Evolutionary conservation across 2,113 vertebrate genomes (phyloP), one percentile per base, ranked within the genome.

Genomic region (Columbina picui): DNA sequence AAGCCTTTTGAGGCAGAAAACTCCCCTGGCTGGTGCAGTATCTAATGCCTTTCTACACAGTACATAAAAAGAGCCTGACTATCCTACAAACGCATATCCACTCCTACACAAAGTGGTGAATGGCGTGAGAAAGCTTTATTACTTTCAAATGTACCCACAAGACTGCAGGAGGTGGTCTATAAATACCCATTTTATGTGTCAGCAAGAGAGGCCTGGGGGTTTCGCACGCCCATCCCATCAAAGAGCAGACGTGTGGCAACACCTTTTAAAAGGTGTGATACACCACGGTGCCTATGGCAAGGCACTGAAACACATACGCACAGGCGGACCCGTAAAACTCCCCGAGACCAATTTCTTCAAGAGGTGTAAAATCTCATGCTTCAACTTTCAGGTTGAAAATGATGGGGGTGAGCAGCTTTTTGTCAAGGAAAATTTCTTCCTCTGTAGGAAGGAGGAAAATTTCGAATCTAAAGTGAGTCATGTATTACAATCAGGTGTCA

Each of bases 71-170:
- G 60, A 82, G 14, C 79, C 50, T 19, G 29, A 36, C 5, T 50
- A 13, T 21, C 20, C 52, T 70, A 19, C 29, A 84, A 47, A 65
- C 53, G 53, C 61, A 12, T 45, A 30, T 20, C 76, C 68, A 38
- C 78, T 76, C 78, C 68, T 53, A 41, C 82, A 19, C 2, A 4
- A 84, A n/a, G 22, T 1, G 1, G 36, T 68, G 79, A 91, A 73
- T 20, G 59, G 59, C 73, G 69, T 61, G 50, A 86, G 76, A 93
- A 78, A 39, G 56, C 43, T 86, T 83, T 64, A 79, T 69, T 79
- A 7, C 71, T 86, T 91, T 34, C 70, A 64, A 87, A 60, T 0
- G 4, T 43, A 69, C 69, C 84, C 74, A n/a, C 45, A 45, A 50
- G 87, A 21, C 68, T 64, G 80, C 7, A 39, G 71, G 85, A 86